Percentiles rank a stretch among this genome's conserved stretches.
Evolutionary conservation across 2,888 invertebrate species (phyloP).

Genomic region (Iphiclides podalirius): DNA sequence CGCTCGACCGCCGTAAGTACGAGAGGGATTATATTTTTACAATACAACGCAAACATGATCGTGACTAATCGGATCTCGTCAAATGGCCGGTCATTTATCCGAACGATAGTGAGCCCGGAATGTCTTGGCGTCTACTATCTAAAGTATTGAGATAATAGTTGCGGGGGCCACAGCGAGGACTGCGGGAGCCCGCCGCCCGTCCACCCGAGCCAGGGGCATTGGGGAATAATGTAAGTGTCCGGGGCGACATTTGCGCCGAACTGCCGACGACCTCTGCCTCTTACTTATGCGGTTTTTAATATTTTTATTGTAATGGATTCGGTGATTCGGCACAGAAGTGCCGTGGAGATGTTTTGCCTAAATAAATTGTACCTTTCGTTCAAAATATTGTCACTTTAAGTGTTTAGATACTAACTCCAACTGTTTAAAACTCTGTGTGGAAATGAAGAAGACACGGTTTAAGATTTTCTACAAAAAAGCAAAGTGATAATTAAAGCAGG

Average conservation of each 20-base stretch:
- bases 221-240: slow-evolving; percentile 77
- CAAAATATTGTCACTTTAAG: no score
- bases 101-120: slow-evolving; percentile 65
- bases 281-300: slow-evolving; percentile 81
- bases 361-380: no score
- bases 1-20: slow-evolving; percentile 45
- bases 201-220: slow-evolving; percentile 44
- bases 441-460: no score
- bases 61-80: slow-evolving; percentile 76
- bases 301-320: slow-evolving; percentile 83
- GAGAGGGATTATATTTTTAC: slow-evolving; percentile 70
- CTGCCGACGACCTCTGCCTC: slow-evolving; percentile 77
- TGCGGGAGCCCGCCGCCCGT: slow-evolving; percentile 32
- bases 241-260: slow-evolving; percentile 79
- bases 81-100: slow-evolving; percentile 74
- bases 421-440: no score
- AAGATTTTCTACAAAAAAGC: no score
- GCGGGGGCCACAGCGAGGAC: slow-evolving; percentile 53
- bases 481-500: no score
- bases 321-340: slow-evolving; percentile 24
- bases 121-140: slow-evolving; percentile 73
- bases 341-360: slow-evolving; percentile 20
- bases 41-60: slow-evolving; percentile 73
- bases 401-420: no score
- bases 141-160: slow-evolving; percentile 78